Percentiles rank a stretch among this genome's conserved stretches.
Evolutionary conservation across 2,113 vertebrate genomes (phyloP).

Genomic region (Scytalopus superciliaris): DNA sequence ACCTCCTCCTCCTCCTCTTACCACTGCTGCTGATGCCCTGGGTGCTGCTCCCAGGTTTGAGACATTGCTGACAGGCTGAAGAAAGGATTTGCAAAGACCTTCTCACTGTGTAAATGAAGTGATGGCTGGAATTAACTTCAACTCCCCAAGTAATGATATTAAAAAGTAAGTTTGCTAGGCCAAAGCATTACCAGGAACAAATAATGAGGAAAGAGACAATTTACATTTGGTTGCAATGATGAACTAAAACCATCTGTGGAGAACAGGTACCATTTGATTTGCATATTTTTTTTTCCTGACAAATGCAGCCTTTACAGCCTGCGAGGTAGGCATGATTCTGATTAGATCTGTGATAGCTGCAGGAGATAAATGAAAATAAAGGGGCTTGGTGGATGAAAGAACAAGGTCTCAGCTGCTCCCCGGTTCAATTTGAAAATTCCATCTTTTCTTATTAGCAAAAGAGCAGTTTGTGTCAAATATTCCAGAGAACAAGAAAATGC

Average conservation of each 20-base stretch:
- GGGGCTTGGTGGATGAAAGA: slow-evolving; percentile 3
- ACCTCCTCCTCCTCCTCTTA: slow-evolving; percentile 59
- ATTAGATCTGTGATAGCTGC: neutral
- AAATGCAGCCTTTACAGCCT: slow-evolving; percentile 8
- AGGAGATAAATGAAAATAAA: slow-evolving; percentile 35
- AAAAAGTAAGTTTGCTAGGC: slow-evolving; percentile 44
- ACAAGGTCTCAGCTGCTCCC: neutral
- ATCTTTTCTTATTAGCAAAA: slow-evolving; percentile 4
- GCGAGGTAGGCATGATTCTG: neutral
- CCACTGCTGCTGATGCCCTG: slow-evolving; percentile 42
- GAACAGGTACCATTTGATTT: slow-evolving; percentile 40
- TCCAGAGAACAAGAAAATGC: slow-evolving; percentile 55
- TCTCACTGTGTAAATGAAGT: slow-evolving; percentile 59
- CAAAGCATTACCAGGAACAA: slow-evolving; percentile 50
- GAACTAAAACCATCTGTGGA: slow-evolving; percentile 58
- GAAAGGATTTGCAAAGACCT: slow-evolving; percentile 56
- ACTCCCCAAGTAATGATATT: slow-evolving; percentile 9
- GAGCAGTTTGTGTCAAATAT: neutral
- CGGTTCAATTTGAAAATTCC: neutral
- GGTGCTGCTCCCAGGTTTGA: slow-evolving; percentile 63
- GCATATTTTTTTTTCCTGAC: neutral
- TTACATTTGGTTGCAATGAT: slow-evolving; percentile 61
- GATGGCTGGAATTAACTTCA: slow-evolving; percentile 61
- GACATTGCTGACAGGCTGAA: slow-evolving; percentile 62
- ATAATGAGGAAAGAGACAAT: slow-evolving; percentile 64